Percentiles rank a stretch among this genome's conserved stretches.
These are phyloP conservation scores for Tamias sibiricus DNA, from an alignment of 2,113 vertebrate genomes.

Conservation along the genomic window DNA sequence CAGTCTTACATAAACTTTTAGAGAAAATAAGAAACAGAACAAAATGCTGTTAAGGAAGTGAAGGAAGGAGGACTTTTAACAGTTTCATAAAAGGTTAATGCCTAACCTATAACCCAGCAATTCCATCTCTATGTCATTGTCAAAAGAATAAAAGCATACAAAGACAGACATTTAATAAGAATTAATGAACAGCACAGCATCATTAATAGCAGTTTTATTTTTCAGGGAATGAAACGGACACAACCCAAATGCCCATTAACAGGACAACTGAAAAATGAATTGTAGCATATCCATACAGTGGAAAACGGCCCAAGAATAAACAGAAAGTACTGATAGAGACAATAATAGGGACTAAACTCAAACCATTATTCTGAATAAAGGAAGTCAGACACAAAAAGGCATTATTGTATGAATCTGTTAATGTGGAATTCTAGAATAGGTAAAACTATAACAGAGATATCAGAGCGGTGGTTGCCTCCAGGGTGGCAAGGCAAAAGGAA, in stretches of 20 bases:
- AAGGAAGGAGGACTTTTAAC: neutral
- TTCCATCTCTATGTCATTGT: no score
- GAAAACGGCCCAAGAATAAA: neutral
- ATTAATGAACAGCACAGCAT: neutral
- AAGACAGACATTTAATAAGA: neutral
- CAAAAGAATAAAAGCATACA: neutral
- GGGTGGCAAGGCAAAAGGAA: neutral
- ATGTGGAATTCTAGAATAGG: neutral
- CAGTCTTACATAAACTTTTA: neutral
- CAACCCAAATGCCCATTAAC: neutral
- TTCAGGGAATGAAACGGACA: neutral
- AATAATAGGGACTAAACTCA: neutral
- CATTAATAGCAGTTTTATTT: neutral
- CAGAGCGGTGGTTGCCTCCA: neutral
- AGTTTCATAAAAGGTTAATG: neutral
- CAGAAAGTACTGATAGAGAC: no score
- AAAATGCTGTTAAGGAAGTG: neutral
- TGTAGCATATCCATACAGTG: neutral
- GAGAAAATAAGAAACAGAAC: neutral
- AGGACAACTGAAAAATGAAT: neutral
- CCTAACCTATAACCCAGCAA: neutral
- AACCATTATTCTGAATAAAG: neutral
- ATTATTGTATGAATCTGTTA: neutral
- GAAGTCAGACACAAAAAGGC: neutral
- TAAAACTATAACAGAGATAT: neutral